A percentile compares a stretch with the other conserved stretches of the same genome.
Conservation (phyloP, 2,888 invertebrate species). For the Clostera curtula region DNA sequence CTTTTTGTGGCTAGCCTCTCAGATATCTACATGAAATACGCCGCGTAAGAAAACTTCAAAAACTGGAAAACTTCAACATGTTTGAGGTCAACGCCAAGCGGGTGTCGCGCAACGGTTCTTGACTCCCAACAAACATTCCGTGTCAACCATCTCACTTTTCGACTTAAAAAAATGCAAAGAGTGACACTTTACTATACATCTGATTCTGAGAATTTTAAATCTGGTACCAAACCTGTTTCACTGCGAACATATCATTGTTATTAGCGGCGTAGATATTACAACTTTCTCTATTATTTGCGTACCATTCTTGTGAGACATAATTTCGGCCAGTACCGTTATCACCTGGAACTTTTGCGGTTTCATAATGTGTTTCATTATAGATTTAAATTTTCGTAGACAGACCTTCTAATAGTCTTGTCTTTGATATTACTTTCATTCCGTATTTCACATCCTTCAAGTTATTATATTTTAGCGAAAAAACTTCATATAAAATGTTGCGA, state of each 20-base stretch:
- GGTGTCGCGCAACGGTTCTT: slow-evolving; percentile 46
- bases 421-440: too few relatives aligned
- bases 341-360: not conserved
- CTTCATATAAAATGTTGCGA: too few relatives aligned
- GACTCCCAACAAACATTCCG: slow-evolving; percentile 24
- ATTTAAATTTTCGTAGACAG: not conserved
- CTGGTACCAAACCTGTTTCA: slow-evolving; percentile 23
- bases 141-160: slow-evolving; percentile 23
- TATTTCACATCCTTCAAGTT: too few relatives aligned
- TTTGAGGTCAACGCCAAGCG: slow-evolving; percentile 19
- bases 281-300: slow-evolving; percentile 22
- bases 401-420: too few relatives aligned
- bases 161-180: slow-evolving; percentile 25
- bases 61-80: too few relatives aligned
- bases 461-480: too few relatives aligned
- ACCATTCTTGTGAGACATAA: slow-evolving; percentile 10
- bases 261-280: slow-evolving; percentile 15
- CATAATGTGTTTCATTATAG: not conserved
- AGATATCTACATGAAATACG: too few relatives aligned
- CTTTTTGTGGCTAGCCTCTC: too few relatives aligned
- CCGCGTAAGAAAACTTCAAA: too few relatives aligned
- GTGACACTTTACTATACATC: slow-evolving; percentile 9
- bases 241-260: slow-evolving; percentile 10
- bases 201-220: slow-evolving; percentile 15
- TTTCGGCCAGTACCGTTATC: slow-evolving; percentile 7